phyloP scores from a whole-genome alignment of 2,113 vertebrate species.

The Xenopus borealis region DNA sequence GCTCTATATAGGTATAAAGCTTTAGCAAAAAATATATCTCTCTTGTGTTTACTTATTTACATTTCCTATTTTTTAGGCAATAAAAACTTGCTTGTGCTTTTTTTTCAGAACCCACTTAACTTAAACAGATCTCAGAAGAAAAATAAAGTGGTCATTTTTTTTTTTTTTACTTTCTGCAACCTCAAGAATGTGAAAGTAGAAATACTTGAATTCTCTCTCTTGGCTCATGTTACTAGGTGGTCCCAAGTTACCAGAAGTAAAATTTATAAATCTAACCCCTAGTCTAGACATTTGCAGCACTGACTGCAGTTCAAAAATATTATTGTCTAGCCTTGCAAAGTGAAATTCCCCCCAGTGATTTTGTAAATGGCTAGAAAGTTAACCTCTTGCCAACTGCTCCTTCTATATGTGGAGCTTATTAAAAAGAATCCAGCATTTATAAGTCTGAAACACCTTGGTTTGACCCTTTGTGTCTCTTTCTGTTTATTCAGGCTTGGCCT shows the following conservation, averaged over 20 bases:
- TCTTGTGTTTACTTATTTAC: slow-evolving; percentile 16
- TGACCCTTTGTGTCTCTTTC: slow-evolving; percentile 80
- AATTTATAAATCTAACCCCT: slow-evolving; percentile 89
- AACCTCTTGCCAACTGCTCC: slow-evolving; percentile 77
- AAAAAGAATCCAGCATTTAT: slow-evolving; percentile 79
- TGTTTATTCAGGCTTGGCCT: slow-evolving; percentile 92
- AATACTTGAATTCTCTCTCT: slow-evolving; percentile 80
- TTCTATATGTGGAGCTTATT: slow-evolving; percentile 75
- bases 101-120: slow-evolving; percentile 76
- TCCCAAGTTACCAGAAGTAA: slow-evolving; percentile 88
- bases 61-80: slow-evolving; percentile 54
- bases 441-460: slow-evolving; percentile 79
- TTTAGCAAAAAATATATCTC: too few species aligned
- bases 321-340: too few species aligned
- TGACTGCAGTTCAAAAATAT: slow-evolving; percentile 77
- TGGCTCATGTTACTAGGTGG: slow-evolving; percentile 83
- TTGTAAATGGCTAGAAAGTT: slow-evolving; percentile 78
- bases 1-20: slow-evolving; percentile 47
- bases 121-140: slow-evolving; percentile 77
- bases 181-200: slow-evolving; percentile 82
- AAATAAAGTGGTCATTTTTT: slow-evolving; percentile 72
- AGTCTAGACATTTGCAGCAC: slow-evolving; percentile 91
- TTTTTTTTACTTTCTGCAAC: slow-evolving; percentile 70
- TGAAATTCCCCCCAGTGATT: slow-evolving; percentile 79
- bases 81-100: slow-evolving; percentile 71